Percentiles rank a stretch among this genome's conserved stretches.
These are phyloP conservation scores for Austrofundulus limnaeus DNA, from an alignment of 2,113 vertebrate species.

Conservation along the genomic window DNA sequence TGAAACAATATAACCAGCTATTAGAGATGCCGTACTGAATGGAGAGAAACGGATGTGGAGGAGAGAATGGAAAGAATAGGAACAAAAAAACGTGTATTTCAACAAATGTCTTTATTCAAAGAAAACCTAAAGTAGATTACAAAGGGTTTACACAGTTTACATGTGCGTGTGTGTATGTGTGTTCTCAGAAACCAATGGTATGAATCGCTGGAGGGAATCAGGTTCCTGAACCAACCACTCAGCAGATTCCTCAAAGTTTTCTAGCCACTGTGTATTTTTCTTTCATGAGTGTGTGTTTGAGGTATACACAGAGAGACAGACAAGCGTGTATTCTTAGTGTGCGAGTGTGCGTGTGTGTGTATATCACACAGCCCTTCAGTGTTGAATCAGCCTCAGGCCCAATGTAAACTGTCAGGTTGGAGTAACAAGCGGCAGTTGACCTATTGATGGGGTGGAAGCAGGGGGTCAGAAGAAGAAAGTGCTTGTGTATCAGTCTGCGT, in stretches of 20 bases:
- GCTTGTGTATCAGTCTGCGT: slow-evolving; percentile 19
- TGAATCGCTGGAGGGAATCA: slow-evolving; percentile 65
- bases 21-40: slow-evolving; percentile 32
- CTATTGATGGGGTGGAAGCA: slow-evolving; percentile 57
- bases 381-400: slow-evolving; percentile 44
- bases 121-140: background rate
- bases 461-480: slow-evolving; percentile 32
- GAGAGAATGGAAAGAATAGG: background rate
- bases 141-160: background rate
- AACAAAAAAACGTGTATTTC: background rate
- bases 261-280: slow-evolving; percentile 49
- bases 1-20: slow-evolving; percentile 46
- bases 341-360: background rate
- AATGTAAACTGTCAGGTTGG: slow-evolving; percentile 58
- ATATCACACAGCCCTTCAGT: slow-evolving; percentile 10
- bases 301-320: slow-evolving; percentile 12
- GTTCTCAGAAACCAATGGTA: slow-evolving; percentile 36
- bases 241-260: slow-evolving; percentile 76
- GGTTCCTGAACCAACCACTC: slow-evolving; percentile 75
- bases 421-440: slow-evolving; percentile 62
- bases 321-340: slow-evolving; percentile 20
- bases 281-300: slow-evolving; percentile 21
- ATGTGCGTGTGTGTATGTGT: background rate
- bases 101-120: slow-evolving; percentile 14
- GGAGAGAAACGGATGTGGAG: slow-evolving; percentile 5